Evolutionary conservation across 2,113 vertebrate species (phyloP).

Genomic region (Callithrix jacchus): DNA sequence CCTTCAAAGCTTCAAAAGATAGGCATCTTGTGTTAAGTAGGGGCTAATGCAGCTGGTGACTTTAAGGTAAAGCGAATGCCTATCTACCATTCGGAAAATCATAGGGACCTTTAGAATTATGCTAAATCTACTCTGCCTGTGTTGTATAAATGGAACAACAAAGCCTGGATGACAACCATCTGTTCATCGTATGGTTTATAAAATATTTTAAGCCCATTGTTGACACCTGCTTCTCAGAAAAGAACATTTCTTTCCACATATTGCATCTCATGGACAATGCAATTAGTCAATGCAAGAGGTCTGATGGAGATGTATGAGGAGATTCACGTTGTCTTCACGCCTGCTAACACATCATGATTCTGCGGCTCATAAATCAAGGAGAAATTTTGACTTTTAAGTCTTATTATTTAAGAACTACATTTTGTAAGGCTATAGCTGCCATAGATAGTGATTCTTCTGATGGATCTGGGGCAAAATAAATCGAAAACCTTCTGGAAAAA

Average conservation of each 20-base stretch:
- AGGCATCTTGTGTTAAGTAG: background rate
- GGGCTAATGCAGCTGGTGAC: background rate
- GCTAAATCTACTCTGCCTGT: background rate
- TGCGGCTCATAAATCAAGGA: background rate
- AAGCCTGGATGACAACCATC: background rate
- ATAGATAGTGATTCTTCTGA: background rate
- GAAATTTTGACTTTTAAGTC: background rate
- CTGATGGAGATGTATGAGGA: background rate
- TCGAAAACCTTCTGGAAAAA: background rate
- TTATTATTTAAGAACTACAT: background rate
- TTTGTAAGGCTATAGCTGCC: background rate
- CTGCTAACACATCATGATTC: background rate
- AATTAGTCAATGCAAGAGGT: background rate
- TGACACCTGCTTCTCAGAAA: background rate
- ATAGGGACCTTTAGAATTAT: background rate
- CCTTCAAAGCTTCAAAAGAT: background rate
- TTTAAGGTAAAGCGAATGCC: background rate
- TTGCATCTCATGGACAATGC: background rate
- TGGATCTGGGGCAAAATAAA: background rate
- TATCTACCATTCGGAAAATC: background rate
- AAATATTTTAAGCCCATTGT: background rate
- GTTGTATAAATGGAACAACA: background rate
- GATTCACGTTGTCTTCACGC: background rate
- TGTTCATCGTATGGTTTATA: background rate
- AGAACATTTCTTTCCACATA: background rate